Evolutionary conservation across 1,140 invertebrate species (phyloP), one percentile per base, ranked within the genome.

Genomic region (Zaprionus gabonicus): DNA sequence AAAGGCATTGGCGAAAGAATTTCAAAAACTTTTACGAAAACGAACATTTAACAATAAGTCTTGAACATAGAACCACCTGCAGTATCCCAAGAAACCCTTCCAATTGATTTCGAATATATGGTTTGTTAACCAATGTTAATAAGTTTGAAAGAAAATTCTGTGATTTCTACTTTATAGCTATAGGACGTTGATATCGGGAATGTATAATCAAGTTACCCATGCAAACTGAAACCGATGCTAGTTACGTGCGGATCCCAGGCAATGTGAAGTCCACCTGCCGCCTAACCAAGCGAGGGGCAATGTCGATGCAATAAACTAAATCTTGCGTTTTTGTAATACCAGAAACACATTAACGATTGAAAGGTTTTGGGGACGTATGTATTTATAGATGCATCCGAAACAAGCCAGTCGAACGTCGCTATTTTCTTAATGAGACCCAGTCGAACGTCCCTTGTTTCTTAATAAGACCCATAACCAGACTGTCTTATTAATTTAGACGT

Each of bases 1-100:
- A 82, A 46, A 76, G 69, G 38, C 87, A 91, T 62, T 91, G 87
- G 87, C 83, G 87, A 4, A 91, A 91, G 17, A 91, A 81, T 56
- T 82, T 78, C 60, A 90, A 90, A 68, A 71, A 64, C 34, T 81
- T 23, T 3, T 90, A 90, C 31, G 81, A 80, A 17, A 91, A 72
- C n/a, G 82, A 76, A 12, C 80, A 85, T 31, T 23, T 46, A 82
- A 68, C 38, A 90, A 90, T 62, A 82, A 58, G 65, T 49, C 5
- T 27, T 34, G 25, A 31, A 2, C 25, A 25, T 36, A 20, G 9
- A 4, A 38, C 17, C 20, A 27, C 15, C 44, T 17, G 23, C 31
- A 36, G 12, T 51, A 23, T 53, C 4, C 4, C 12, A 4, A 27
- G 25, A n/a, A 56, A n/a, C 38, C 53, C 15, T 23, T 34, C 7